Evolutionary conservation across 37 sponge, comb jelly and placozoan species (phyloP).

Genomic region (Halichondria panicea): DNA sequence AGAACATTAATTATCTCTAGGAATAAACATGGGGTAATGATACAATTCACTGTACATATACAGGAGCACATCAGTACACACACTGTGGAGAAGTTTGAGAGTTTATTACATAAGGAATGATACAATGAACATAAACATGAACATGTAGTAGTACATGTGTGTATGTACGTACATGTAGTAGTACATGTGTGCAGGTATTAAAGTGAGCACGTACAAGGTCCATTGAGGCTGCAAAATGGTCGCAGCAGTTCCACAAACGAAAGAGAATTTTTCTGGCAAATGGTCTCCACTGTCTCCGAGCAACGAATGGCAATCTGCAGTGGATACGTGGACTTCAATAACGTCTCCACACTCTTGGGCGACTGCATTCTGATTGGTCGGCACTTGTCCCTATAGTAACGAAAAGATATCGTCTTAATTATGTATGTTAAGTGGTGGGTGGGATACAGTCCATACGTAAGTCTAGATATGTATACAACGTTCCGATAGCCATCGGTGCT

Average conservation of each 20-base stretch:
- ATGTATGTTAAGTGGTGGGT: no score
- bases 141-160: no score
- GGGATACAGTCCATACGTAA: no score
- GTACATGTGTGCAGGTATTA: background rate
- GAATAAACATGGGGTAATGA: background rate
- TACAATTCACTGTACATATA: background rate
- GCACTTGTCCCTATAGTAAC: no score
- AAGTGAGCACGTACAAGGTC: background rate
- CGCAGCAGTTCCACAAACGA: slow-evolving; percentile 81
- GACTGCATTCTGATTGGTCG: no score
- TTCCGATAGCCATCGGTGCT: no score
- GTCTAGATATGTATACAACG: no score
- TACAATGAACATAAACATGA: no score
- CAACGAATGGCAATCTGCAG: slow-evolving; percentile 79
- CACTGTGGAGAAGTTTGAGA: background rate
- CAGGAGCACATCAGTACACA: background rate
- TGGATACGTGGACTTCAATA: slow-evolving; percentile 69
- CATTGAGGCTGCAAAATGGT: slow-evolving; percentile 50
- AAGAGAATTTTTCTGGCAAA: slow-evolving; percentile 79
- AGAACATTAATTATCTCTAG: background rate
- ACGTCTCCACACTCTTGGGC: background rate
- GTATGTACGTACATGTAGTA: no score
- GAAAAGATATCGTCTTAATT: no score
- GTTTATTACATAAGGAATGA: no score
- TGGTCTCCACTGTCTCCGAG: slow-evolving; percentile 61